Percentiles rank a stretch among this genome's conserved stretches.
Conservation (phyloP, 1,140 invertebrate species). For the Diploscapter pachys region DNA sequence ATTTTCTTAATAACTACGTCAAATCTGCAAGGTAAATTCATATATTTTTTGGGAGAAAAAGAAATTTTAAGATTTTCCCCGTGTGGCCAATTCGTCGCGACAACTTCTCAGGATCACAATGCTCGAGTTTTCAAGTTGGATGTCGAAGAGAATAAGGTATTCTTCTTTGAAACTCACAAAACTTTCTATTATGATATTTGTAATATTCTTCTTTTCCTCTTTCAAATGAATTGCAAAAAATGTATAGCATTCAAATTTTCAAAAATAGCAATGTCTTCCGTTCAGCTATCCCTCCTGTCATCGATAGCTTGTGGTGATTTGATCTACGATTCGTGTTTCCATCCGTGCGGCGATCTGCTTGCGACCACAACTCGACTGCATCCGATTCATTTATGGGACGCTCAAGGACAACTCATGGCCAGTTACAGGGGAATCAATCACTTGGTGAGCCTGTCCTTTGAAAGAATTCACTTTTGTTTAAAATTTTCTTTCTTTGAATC, state of each 20-base stretch:
- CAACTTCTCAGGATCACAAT: slow-evolving; percentile 41
- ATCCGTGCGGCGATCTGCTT: slow-evolving; percentile 30
- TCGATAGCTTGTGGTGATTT: slow-evolving; percentile 34
- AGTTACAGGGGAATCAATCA: slow-evolving; percentile 41
- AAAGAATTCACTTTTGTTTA: background rate
- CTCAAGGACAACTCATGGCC: slow-evolving; percentile 7
- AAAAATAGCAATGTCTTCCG: background rate
- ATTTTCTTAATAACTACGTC: slow-evolving; percentile 8
- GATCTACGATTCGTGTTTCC: slow-evolving; percentile 37
- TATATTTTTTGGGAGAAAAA: background rate
- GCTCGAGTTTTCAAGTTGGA: slow-evolving; percentile 36
- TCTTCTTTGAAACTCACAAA: background rate
- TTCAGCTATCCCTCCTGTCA: slow-evolving; percentile 22
- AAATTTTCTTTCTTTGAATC: background rate
- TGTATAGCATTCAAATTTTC: background rate
- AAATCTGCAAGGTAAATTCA: background rate
- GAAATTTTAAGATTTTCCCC: slow-evolving; percentile 21
- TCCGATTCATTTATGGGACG: slow-evolving; percentile 40
- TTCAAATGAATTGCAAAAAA: background rate
- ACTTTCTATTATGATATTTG: background rate
- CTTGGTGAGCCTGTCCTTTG: slow-evolving; percentile 23
- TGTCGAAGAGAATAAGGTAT: background rate
- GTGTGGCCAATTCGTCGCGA: slow-evolving; percentile 31
- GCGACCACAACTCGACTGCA: slow-evolving; percentile 29
- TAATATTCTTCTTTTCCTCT: background rate